These are phyloP conservation scores for Palythoa caribaeorum DNA, from an alignment of 92 coral and sea anemone species.

Conservation along the genomic window DNA sequence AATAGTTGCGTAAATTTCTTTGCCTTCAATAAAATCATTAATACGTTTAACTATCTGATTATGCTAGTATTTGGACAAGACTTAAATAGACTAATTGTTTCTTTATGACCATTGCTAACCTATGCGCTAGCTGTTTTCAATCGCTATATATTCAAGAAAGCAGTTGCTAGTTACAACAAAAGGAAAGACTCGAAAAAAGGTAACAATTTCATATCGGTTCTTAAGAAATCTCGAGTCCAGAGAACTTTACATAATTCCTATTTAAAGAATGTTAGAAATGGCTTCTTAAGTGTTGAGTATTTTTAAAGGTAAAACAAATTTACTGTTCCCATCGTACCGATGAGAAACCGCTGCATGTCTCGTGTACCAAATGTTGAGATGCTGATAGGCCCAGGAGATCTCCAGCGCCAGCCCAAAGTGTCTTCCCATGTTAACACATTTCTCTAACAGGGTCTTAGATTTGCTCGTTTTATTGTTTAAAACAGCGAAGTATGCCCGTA, in stretches of 20 bases:
- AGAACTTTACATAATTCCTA: background rate
- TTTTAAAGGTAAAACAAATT: slow-evolving; percentile 49
- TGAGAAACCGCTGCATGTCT: slow-evolving; percentile 1
- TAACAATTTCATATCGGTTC: background rate
- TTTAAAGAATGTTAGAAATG: background rate
- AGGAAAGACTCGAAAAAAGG: background rate
- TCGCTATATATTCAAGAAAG: background rate
- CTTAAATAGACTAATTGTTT: background rate
- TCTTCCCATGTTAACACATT: slow-evolving; percentile 63
- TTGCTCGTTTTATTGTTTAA: slow-evolving; percentile 66
- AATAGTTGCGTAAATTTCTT: background rate
- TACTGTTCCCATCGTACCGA: slow-evolving; percentile 52
- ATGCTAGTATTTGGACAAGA: background rate
- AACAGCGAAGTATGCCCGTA: slow-evolving; percentile 80
- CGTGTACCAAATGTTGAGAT: slow-evolving; percentile 70
- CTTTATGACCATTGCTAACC: background rate
- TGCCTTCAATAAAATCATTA: background rate
- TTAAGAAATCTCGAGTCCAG: background rate
- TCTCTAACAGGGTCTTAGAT: slow-evolving; percentile 64
- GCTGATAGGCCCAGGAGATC: slow-evolving; percentile 77
- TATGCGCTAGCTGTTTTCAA: too few relatives aligned
- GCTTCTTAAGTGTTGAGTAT: background rate
- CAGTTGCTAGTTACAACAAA: background rate
- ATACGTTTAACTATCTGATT: background rate
- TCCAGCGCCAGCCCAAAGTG: slow-evolving; percentile 77